A percentile compares a stretch with the other conserved stretches of the same genome.
Conservation (phyloP, 2,888 invertebrate genomes). For the Melitaea athalia region DNA sequence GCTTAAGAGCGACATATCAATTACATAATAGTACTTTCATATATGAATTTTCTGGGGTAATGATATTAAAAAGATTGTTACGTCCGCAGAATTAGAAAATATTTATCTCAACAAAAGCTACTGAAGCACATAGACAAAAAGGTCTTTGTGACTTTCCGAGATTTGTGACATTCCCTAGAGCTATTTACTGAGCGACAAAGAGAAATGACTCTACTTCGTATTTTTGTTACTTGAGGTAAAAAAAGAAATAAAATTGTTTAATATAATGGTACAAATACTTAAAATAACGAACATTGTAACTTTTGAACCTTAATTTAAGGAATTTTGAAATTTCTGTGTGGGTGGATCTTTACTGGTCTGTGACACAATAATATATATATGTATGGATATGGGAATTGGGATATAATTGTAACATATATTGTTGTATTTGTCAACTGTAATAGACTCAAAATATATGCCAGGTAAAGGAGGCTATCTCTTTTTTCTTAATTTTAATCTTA, state of each 20-base stretch:
- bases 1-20: not conserved
- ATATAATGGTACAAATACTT: not conserved
- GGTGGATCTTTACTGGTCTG: too few relatives aligned
- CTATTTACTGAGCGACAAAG: slow-evolving; percentile 68
- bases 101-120: slow-evolving; percentile 42
- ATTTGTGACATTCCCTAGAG: slow-evolving; percentile 63
- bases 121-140: slow-evolving; percentile 50
- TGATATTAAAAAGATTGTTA: slow-evolving; percentile 4
- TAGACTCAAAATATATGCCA: too few relatives aligned
- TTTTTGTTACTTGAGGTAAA: slow-evolving; percentile 58
- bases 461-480: too few relatives aligned
- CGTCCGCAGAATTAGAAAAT: slow-evolving; percentile 23
- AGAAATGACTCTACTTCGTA: slow-evolving; percentile 63
- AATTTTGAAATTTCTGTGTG: not conserved
- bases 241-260: slow-evolving; percentile 30
- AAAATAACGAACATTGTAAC: not conserved
- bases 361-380: too few relatives aligned
- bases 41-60: not conserved
- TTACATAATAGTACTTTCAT: not conserved
- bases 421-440: too few relatives aligned
- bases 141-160: slow-evolving; percentile 58
- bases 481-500: too few relatives aligned
- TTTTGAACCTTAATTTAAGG: not conserved
- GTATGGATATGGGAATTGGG: too few relatives aligned
- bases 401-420: too few relatives aligned